These are phyloP conservation scores for Ochotona princeps DNA, from an alignment of 2,113 vertebrate genomes.

Conservation along the genomic window DNA sequence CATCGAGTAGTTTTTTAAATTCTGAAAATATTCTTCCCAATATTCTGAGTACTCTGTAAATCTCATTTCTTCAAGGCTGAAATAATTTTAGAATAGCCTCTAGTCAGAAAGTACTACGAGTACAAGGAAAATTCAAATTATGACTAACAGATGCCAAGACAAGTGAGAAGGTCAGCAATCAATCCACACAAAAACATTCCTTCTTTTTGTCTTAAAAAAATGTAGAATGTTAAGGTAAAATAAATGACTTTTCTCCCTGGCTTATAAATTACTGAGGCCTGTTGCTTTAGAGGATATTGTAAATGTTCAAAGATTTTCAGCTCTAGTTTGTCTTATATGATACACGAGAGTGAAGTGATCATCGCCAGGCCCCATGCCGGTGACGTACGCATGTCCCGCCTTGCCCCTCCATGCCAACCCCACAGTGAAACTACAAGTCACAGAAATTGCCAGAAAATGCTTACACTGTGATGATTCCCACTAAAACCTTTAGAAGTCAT, in stretches of 20 bases:
- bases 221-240: neutral
- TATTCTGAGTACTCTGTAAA: neutral
- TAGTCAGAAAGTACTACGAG: neutral
- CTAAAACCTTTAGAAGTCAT: neutral
- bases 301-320: neutral
- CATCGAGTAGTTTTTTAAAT: neutral
- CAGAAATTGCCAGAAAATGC: neutral
- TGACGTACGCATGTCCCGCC: fast-evolving
- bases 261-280: neutral
- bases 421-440: neutral
- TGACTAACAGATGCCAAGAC: neutral
- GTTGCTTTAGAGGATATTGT: neutral
- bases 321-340: neutral
- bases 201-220: neutral
- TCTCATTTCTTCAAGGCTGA: neutral
- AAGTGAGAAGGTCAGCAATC: neutral
- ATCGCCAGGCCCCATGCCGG: neutral
- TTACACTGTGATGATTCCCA: neutral
- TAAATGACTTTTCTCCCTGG: neutral
- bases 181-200: neutral
- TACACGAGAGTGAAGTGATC: too few species aligned
- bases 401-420: fast-evolving
- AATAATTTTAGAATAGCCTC: neutral
- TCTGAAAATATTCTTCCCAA: neutral
- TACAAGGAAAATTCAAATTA: neutral